These are phyloP conservation scores for Eustalomyia histrio DNA, from an alignment of 2,888 invertebrate genomes.

Conservation along the genomic window DNA sequence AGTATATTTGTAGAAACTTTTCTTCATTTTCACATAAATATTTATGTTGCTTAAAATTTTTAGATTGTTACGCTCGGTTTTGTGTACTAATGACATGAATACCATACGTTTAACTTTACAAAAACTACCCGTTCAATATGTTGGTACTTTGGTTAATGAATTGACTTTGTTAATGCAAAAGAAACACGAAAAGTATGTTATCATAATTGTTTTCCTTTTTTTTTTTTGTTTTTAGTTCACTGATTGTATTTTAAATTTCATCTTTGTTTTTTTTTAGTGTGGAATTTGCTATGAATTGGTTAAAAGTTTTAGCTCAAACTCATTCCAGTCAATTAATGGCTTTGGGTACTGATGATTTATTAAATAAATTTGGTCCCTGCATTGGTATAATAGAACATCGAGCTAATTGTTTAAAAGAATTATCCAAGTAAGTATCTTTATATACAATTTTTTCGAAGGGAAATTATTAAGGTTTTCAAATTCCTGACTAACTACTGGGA, in stretches of 20 bases:
- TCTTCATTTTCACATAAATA: background rate
- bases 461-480: too few species aligned
- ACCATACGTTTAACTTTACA: conserved; percentile 88
- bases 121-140: conserved; percentile 87
- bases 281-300: conserved; percentile 75
- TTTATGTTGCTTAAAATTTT: conserved; percentile 4
- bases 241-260: background rate
- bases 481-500: too few species aligned
- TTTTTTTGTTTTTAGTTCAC: conserved; percentile 18
- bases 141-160: conserved; percentile 87
- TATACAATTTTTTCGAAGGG: background rate
- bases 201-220: background rate
- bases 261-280: conserved; percentile 70
- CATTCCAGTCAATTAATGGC: conserved; percentile 79
- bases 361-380: conserved; percentile 76
- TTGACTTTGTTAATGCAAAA: conserved; percentile 85
- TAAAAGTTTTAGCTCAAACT: conserved; percentile 74
- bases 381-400: conserved; percentile 79
- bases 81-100: conserved; percentile 84
- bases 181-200: conserved; percentile 83
- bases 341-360: conserved; percentile 75
- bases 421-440: conserved; percentile 74
- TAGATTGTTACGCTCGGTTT: conserved; percentile 86
- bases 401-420: conserved; percentile 74
- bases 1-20: conserved; percentile 58